Percentiles rank a stretch among this genome's conserved stretches.
Conservation (phyloP, 2,113 vertebrate genomes). For the Chamaetylas fuelleborni region DNA sequence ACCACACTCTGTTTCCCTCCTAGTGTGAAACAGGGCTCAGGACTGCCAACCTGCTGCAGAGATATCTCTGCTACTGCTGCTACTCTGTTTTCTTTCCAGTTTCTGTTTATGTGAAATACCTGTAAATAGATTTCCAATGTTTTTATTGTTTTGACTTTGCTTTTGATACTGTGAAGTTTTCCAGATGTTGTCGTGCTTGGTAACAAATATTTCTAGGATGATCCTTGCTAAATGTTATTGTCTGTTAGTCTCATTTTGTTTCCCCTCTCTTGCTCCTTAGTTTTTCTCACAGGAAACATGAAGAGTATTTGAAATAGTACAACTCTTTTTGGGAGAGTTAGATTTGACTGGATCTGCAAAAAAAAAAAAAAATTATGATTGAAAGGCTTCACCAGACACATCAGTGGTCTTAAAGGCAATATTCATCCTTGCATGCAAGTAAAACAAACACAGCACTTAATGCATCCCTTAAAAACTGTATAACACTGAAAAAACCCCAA, state of each 20-base stretch:
- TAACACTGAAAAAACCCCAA: fast-evolving
- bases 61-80: not conserved
- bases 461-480: not conserved
- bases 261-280: not conserved
- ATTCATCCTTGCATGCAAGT: not conserved
- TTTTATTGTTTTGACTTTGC: fast-evolving
- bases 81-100: not conserved
- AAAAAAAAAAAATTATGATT: not conserved
- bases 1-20: fast-evolving
- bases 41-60: not conserved
- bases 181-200: not conserved
- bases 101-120: not conserved
- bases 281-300: not conserved
- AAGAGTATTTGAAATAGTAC: not conserved
- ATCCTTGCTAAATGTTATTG: not conserved
- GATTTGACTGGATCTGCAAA: not conserved
- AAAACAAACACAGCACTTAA: not conserved
- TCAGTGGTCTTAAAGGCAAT: not conserved
- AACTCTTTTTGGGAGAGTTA: not conserved
- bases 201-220: not conserved
- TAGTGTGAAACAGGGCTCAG: not conserved
- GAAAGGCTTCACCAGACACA: not conserved
- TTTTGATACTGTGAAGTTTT: not conserved
- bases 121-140: not conserved
- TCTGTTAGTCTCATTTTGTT: not conserved